A percentile compares a stretch with the other conserved stretches of the same genome.
Evolutionary conservation across 2,888 invertebrate genomes (phyloP).

Genomic region (Coremacera marginata): DNA sequence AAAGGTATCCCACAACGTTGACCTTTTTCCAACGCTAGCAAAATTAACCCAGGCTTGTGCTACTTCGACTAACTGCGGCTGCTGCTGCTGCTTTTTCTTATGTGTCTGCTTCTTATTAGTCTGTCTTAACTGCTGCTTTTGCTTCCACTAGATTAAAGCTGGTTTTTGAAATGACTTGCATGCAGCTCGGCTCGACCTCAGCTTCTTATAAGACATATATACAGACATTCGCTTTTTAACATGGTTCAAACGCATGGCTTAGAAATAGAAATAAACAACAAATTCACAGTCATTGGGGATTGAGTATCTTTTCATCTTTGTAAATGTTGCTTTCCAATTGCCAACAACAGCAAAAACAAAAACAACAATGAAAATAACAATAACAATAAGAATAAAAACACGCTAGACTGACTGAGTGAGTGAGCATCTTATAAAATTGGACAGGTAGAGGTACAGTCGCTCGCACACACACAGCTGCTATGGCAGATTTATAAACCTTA

Average conservation of each 20-base stretch:
- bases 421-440: background rate
- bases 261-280: conserved; percentile 4
- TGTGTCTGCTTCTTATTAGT: too few species aligned
- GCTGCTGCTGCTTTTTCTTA: too few species aligned
- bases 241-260: background rate
- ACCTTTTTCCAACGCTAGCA: background rate
- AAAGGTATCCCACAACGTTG: background rate
- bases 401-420: conserved; percentile 5
- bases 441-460: conserved; percentile 15
- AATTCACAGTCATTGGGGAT: background rate
- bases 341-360: background rate
- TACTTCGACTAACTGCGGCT: too few species aligned
- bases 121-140: background rate
- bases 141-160: background rate
- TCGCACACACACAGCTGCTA: background rate
- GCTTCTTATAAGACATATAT: background rate
- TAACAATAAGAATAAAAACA: too few species aligned
- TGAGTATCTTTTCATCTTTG: background rate
- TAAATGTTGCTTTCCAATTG: conserved; percentile 1
- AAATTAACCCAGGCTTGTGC: background rate
- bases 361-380: too few species aligned
- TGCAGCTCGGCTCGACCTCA: background rate
- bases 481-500: background rate
- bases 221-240: conserved; percentile 17
- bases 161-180: background rate